Base-by-base conservation (phyloP, 2,797 vertebrate species). In the Smutsia gigantea region DNA sequence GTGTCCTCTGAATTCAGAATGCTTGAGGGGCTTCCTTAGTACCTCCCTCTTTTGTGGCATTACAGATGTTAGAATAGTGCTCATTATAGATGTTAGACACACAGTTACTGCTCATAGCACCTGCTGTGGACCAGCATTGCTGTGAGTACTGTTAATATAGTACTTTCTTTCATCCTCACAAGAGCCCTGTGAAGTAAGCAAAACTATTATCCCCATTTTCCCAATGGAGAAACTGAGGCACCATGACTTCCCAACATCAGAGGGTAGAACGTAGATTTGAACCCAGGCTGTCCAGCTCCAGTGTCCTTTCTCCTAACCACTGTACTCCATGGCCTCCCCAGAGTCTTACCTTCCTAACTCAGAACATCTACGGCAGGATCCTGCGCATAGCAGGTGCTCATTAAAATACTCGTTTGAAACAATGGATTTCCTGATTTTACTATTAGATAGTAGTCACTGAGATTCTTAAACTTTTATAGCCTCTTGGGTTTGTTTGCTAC, bases 281-380 rank as follows among this genome's bases (percentile, higher is more conserved):
- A 74, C 19, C 53, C 37, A 42, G 42, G 5, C 27, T 57, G 0
- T 42, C 3, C 17, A 66, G 39, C 57, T 63, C 61, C 34, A 21
- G 0, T 4, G 9, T 15, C 4, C 0, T 18, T 55, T 59, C 8
- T 66, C n/a, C 13, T n/a, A 18, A 11, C 1, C 2, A 25, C 13
- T 11, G 4, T 1, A 5, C 1, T 11, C 13, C 4, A 1, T 34
- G 46, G 7, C 51, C 31, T 57, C 13, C 6, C 18, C 10, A 13
- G 5, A 34, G 31, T 17, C 11, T 37, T 57, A 2, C 42, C 4
- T 27, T 77, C 49, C 37, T 15, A 15, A 15, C 61, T 9, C 19
- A 0, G 1, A 42, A 21, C 3, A 2, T 46, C 57, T 21, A 15
- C 23, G 14, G 14, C 23, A 53, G 5, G 4, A 0, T 1, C 19